Evolutionary conservation across 1,140 invertebrate genomes (phyloP).

Genomic region (Campoletis sonorensis): DNA sequence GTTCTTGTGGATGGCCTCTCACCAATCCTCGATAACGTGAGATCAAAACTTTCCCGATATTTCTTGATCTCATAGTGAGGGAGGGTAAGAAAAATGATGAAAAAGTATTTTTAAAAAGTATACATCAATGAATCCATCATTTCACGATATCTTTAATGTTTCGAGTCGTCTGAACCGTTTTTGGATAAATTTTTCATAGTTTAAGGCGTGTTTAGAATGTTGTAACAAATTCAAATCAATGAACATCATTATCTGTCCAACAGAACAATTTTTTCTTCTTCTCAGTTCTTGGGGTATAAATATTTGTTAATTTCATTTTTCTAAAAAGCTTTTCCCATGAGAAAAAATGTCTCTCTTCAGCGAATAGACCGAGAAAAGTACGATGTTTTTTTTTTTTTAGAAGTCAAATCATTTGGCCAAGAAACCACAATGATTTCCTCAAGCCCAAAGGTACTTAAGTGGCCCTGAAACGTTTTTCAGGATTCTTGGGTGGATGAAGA

Average conservation of each 20-base stretch:
- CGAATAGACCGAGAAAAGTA: neutral
- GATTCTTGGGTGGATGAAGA: conserved; percentile 13
- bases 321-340: no score
- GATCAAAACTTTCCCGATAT: neutral
- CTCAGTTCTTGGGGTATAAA: no score
- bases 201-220: no score
- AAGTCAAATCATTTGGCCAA: neutral
- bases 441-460: neutral
- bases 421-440: neutral
- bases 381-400: neutral
- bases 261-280: no score
- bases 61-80: neutral
- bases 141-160: no score
- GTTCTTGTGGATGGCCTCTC: conserved; percentile 4
- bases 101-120: neutral
- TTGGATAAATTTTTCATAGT: no score
- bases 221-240: no score
- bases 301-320: no score
- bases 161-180: no score
- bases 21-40: conserved; percentile 37
- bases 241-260: no score
- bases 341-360: neutral
- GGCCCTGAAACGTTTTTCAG: neutral
- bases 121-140: neutral
- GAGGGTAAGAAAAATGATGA: neutral